Percentiles rank a stretch among this genome's conserved stretches.
phyloP scores from a whole-genome alignment of 1,140 invertebrate species.

The Papilio glaucus region DNA sequence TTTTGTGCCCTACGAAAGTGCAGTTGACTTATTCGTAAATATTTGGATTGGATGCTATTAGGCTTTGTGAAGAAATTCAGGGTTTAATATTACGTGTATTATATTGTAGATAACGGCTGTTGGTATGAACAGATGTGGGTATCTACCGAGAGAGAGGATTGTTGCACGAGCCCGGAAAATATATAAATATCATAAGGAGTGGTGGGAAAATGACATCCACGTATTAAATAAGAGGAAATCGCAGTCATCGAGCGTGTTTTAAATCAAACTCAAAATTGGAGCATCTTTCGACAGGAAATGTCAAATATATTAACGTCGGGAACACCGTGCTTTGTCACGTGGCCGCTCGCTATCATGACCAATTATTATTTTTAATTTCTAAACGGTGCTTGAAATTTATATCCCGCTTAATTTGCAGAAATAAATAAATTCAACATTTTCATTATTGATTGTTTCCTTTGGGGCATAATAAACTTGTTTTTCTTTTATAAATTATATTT shows the following conservation, averaged over 20 bases:
- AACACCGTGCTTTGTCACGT: slow-evolving; percentile 63
- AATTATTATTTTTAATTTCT: slow-evolving; percentile 56
- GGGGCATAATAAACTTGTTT: slow-evolving; percentile 32
- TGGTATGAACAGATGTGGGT: neutral
- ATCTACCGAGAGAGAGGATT: slow-evolving; percentile 43
- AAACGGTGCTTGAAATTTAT: slow-evolving; percentile 33
- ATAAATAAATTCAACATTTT: slow-evolving; percentile 26
- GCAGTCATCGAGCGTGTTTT: slow-evolving; percentile 70
- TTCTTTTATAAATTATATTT: slow-evolving; percentile 22
- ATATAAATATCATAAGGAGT: slow-evolving; percentile 59
- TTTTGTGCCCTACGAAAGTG: too few relatives aligned
- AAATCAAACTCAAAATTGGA: slow-evolving; percentile 81
- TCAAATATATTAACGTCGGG: slow-evolving; percentile 72
- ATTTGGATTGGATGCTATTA: too few relatives aligned
- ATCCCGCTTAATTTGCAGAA: slow-evolving; percentile 27
- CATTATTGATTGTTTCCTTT: slow-evolving; percentile 35
- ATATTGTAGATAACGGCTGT: slow-evolving; percentile 35
- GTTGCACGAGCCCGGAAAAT: slow-evolving; percentile 47
- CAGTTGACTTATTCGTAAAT: too few relatives aligned
- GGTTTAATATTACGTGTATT: neutral
- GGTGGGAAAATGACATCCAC: slow-evolving; percentile 57
- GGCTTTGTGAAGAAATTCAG: too few relatives aligned
- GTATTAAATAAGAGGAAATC: slow-evolving; percentile 71
- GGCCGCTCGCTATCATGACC: slow-evolving; percentile 52
- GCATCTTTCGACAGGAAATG: slow-evolving; percentile 76